These are phyloP conservation scores for Myripristis jacobus DNA, from an alignment of 2,797 vertebrate species.

Conservation along the genomic window DNA sequence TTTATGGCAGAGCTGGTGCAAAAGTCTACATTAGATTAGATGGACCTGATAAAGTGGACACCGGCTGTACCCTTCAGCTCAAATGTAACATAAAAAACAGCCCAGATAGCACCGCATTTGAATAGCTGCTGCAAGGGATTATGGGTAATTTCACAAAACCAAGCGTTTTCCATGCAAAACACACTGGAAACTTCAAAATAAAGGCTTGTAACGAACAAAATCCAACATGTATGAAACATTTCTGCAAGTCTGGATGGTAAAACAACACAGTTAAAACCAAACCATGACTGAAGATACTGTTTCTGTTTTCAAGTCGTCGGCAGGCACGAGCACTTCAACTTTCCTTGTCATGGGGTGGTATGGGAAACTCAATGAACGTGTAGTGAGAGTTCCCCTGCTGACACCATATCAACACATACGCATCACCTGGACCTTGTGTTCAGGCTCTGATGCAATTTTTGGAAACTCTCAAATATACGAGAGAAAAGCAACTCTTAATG, in stretches of 20 bases:
- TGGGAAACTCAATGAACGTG: constrained; percentile 87
- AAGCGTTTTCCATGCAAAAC: neutral
- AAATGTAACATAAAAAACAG: neutral
- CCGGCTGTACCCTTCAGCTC: no score
- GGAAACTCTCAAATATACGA: constrained; percentile 87
- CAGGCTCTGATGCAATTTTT: constrained; percentile 93
- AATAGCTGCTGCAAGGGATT: constrained; percentile 74
- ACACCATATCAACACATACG: constrained; percentile 86
- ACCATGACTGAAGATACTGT: constrained; percentile 43
- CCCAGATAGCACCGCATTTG: neutral
- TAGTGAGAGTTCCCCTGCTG: constrained; percentile 91
- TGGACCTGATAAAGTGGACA: neutral
- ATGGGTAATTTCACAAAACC: constrained; percentile 79
- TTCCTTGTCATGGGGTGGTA: constrained; percentile 95
- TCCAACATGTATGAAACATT: rapidly evolving
- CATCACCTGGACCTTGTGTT: constrained; percentile 65
- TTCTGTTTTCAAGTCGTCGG: rapidly evolving
- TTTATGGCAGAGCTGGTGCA: no score
- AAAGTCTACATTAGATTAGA: no score
- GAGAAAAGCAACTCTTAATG: no score
- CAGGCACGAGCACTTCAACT: rapidly evolving
- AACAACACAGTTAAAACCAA: rapidly evolving
- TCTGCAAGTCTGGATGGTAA: rapidly evolving
- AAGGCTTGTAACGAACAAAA: rapidly evolving
- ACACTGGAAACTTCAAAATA: rapidly evolving